Conservation (phyloP, 2,113 vertebrate species). For the Beaufortia kweichowensis region DNA sequence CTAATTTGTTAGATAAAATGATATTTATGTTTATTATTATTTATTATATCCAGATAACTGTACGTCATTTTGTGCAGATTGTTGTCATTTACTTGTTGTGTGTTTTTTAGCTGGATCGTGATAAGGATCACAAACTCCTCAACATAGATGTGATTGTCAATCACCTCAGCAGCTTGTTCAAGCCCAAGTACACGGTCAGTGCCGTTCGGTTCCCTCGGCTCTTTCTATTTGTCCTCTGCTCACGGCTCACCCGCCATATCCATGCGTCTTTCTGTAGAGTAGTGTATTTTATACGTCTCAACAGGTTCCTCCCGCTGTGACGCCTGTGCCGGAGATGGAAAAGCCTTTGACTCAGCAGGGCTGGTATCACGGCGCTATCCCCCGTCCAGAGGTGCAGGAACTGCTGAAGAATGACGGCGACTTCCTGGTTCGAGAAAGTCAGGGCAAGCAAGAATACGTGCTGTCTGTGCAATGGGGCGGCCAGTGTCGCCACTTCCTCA, state of each 20-base stretch:
- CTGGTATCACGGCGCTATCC: conserved; percentile 96
- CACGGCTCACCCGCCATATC: background rate
- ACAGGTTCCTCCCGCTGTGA: conserved; percentile 77
- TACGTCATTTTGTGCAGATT: background rate
- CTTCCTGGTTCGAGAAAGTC: conserved; percentile 93
- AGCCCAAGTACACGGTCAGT: conserved; percentile 81
- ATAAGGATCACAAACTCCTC: conserved; percentile 63
- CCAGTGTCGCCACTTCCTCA: conserved; percentile 91
- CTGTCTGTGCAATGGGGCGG: conserved; percentile 87
- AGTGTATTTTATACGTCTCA: conserved; percentile 37
- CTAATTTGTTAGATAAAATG: no score
- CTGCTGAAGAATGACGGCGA: conserved; percentile 83
- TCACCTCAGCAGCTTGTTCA: conserved; percentile 85
- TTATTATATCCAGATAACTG: no score
- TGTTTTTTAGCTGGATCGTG: conserved; percentile 68
- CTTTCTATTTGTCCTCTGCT: background rate
- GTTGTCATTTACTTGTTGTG: background rate
- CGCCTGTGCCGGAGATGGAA: conserved; percentile 76
- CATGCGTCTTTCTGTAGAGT: background rate
- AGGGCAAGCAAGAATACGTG: conserved; percentile 90
- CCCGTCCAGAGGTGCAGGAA: conserved; percentile 83
- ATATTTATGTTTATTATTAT: no score
- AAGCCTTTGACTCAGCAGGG: conserved; percentile 87
- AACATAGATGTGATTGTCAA: conserved; percentile 80
- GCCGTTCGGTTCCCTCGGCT: background rate